Conservation (phyloP, 2,797 vertebrate genomes). For the Anniella stebbinsi region DNA sequence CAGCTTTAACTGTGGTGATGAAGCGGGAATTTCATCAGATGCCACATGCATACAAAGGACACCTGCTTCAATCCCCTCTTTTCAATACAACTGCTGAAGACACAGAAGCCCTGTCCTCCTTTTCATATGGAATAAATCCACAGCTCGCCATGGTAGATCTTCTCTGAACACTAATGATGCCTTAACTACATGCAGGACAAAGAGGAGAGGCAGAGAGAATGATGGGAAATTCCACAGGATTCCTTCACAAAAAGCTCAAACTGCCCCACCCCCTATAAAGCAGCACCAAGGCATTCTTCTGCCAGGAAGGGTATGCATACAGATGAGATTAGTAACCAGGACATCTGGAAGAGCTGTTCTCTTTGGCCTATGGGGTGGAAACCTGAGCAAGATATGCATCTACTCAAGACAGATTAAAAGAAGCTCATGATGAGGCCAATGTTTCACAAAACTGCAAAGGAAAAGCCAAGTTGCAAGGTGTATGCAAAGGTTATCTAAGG, state of each 20-base stretch:
- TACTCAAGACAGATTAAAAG: background rate
- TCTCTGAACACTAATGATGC: background rate
- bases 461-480: no score
- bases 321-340: background rate
- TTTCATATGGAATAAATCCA: no score
- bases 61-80: no score
- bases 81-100: no score
- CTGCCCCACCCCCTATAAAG: no score
- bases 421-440: no score
- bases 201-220: no score
- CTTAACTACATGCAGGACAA: background rate
- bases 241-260: background rate
- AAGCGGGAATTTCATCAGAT: no score
- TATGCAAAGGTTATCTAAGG: no score
- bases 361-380: background rate
- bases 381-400: background rate
- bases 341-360: background rate
- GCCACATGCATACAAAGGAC: no score
- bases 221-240: slow-evolving; percentile 6
- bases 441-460: background rate
- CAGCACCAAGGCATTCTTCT: background rate
- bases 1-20: no score
- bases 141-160: background rate
- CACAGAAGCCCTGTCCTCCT: no score
- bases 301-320: background rate